Conservation (phyloP, 2,888 invertebrate genomes). For the Spilarctia lutea region DNA sequence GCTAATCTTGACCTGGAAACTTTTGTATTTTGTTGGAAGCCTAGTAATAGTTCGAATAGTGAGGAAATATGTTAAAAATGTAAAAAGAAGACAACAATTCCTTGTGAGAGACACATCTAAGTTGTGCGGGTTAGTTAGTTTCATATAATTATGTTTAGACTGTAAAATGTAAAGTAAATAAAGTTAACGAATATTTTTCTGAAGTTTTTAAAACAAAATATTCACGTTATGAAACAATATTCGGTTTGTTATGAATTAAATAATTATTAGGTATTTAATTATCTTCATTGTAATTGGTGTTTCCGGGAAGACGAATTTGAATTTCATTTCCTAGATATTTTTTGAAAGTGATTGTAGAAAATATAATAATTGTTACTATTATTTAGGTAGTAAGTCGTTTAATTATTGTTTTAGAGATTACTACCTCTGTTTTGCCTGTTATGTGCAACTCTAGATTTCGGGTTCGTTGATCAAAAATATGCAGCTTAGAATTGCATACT, state of each 20-base stretch:
- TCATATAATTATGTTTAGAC: background rate
- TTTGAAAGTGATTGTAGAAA: background rate
- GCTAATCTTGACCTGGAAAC: too few species aligned
- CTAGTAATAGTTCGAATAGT: too few species aligned
- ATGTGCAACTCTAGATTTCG: background rate
- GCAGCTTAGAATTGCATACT: background rate
- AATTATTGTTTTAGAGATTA: background rate
- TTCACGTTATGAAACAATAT: background rate
- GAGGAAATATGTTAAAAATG: too few species aligned
- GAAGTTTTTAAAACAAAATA: background rate
- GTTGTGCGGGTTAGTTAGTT: too few species aligned
- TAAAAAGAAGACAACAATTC: too few species aligned
- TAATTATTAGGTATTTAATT: background rate
- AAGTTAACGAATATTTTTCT: background rate
- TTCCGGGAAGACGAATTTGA: slow-evolving; percentile 3
- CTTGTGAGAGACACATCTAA: too few species aligned
- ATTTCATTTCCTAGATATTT: background rate
- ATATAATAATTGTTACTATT: background rate
- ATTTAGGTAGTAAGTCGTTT: background rate
- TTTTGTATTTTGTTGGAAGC: too few species aligned
- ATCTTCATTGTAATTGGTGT: background rate
- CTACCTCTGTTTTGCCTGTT: background rate
- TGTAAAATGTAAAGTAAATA: background rate
- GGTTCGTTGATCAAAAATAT: background rate
- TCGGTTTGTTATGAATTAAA: background rate